These are phyloP conservation scores for Channallabes apus DNA, from an alignment of 2,797 vertebrate species.

Conservation along the genomic window DNA sequence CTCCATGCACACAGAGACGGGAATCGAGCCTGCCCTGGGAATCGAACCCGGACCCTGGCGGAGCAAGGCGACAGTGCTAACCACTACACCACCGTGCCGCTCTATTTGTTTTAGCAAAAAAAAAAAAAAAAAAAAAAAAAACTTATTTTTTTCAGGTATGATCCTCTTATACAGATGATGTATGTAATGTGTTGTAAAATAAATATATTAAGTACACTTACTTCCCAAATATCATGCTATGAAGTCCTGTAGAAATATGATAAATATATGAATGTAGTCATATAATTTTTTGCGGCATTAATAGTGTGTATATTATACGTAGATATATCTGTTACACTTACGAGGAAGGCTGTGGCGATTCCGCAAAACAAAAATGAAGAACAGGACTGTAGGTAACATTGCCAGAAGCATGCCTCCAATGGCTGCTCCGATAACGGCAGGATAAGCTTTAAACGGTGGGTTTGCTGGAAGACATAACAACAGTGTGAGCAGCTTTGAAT, in stretches of 20 bases:
- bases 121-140: too few relatives aligned
- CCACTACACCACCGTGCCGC: too few relatives aligned
- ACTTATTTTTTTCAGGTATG: too few relatives aligned
- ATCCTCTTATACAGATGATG: too few relatives aligned
- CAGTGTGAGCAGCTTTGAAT: not conserved
- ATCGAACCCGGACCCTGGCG: too few relatives aligned
- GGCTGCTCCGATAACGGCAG: constrained; percentile 83
- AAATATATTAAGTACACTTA: constrained; percentile 53
- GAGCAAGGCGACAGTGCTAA: too few relatives aligned
- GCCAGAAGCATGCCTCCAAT: constrained; percentile 84
- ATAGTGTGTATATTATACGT: too few relatives aligned
- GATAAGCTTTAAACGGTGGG: constrained; percentile 78
- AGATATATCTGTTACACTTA: constrained; percentile 72
- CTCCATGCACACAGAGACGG: too few relatives aligned
- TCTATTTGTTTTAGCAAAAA: too few relatives aligned
- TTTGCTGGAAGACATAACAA: constrained; percentile 76
- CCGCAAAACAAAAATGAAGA: constrained; percentile 77
- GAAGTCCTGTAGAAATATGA: constrained; percentile 73
- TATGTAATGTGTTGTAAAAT: not conserved
- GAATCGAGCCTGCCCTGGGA: too few relatives aligned
- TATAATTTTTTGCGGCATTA: too few relatives aligned
- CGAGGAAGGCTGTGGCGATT: constrained; percentile 80
- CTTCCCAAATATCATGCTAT: constrained; percentile 82
- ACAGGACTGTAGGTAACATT: constrained; percentile 69
- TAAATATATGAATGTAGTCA: constrained; percentile 7